These are phyloP conservation scores for Darevskia mixta DNA, from an alignment of 2,797 vertebrate species.

Conservation along the genomic window DNA sequence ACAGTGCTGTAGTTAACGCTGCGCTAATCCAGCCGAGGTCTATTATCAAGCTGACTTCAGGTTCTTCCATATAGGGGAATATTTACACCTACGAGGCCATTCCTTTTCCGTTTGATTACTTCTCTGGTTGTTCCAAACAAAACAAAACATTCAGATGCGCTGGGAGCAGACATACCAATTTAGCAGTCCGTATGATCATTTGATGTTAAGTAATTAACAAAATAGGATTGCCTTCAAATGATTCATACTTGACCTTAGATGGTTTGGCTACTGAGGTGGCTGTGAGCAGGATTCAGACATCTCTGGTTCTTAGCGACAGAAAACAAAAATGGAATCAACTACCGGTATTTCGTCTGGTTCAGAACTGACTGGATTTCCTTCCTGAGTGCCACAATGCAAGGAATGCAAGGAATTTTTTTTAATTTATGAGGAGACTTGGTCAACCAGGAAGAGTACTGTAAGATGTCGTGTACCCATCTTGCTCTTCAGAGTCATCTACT, in stretches of 20 bases:
- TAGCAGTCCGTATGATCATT: slow-evolving; percentile 4
- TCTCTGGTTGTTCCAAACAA: neutral
- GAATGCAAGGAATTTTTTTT: neutral
- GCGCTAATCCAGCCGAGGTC: neutral
- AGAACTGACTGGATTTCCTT: neutral
- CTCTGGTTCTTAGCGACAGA: neutral
- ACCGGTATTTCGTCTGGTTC: neutral
- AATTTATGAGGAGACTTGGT: neutral
- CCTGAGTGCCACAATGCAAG: neutral
- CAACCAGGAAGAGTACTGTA: neutral
- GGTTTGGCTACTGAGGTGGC: neutral
- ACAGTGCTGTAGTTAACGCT: slow-evolving; percentile 14
- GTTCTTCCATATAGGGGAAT: slow-evolving; percentile 19
- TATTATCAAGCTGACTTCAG: neutral
- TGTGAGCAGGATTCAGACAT: neutral
- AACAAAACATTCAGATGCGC: neutral
- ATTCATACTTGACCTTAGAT: neutral
- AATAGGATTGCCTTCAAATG: neutral
- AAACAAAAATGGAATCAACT: neutral
- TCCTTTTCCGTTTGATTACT: neutral
- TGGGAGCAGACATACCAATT: slow-evolving; percentile 21
- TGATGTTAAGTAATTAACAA: slow-evolving; percentile 37
- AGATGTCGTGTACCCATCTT: neutral
- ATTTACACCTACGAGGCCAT: neutral
- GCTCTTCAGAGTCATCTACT: neutral